phyloP scores from a whole-genome alignment of 2,113 vertebrate species.

The Lasiurus cinereus region DNA sequence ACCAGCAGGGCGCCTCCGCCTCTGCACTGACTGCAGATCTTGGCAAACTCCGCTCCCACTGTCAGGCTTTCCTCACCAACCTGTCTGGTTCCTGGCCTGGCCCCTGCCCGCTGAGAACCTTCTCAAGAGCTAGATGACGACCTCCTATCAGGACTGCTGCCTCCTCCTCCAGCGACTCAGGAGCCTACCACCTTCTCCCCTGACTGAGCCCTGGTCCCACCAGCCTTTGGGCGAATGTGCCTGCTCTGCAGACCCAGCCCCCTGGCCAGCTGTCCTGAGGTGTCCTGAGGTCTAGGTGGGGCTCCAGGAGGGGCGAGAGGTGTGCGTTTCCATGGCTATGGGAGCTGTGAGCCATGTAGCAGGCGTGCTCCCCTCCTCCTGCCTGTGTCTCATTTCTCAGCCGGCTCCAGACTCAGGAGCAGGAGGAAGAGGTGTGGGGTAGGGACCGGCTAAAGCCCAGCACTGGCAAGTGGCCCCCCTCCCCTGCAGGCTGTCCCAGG shows the following conservation, averaged over 20 bases:
- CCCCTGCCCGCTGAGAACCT: not conserved
- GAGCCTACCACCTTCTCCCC: no score
- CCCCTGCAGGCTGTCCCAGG: not conserved
- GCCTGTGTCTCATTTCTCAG: not conserved
- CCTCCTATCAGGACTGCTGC: not conserved
- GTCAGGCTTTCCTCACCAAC: not conserved
- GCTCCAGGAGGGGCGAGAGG: not conserved
- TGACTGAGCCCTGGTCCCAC: not conserved
- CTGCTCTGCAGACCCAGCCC: not conserved
- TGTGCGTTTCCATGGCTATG: not conserved
- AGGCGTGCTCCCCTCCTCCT: not conserved
- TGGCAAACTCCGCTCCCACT: not conserved
- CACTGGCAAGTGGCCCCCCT: not conserved
- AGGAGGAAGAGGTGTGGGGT: not conserved
- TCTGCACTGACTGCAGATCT: not conserved
- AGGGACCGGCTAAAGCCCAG: not conserved
- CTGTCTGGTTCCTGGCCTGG: not conserved
- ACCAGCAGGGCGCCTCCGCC: not conserved
- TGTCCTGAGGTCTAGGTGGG: not conserved
- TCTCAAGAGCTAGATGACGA: not conserved
- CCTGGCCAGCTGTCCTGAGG: not conserved
- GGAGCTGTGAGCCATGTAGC: not conserved
- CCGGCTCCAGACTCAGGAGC: not conserved
- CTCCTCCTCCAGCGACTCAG: not conserved
- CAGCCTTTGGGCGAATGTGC: not conserved